phyloP scores from a whole-genome alignment of 2,113 vertebrate species.

The Ahaetulla prasina region DNA sequence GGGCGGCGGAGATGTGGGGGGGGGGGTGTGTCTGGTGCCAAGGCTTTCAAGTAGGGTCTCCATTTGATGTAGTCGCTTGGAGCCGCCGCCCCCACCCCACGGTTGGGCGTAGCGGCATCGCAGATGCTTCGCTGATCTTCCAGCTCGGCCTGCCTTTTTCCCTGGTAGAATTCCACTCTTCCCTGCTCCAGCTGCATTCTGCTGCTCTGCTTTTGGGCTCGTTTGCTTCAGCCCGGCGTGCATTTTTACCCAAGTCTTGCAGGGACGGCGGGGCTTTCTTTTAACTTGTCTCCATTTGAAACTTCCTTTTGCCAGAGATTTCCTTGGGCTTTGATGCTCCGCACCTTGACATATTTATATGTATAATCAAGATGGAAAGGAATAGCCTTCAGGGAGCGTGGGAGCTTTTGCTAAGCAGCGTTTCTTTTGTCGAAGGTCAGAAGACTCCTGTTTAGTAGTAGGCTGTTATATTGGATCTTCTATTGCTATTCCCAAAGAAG shows the following conservation, averaged over 20 bases:
- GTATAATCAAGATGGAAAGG: background rate
- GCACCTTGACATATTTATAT: background rate
- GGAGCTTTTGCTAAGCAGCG: background rate
- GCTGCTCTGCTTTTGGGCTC: background rate
- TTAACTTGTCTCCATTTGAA: background rate
- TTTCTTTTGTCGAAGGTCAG: background rate
- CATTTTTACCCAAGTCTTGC: background rate
- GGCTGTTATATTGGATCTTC: background rate
- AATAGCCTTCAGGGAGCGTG: background rate
- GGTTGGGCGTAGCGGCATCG: background rate
- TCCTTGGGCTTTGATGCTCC: background rate
- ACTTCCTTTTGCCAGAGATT: background rate
- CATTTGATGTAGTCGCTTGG: background rate
- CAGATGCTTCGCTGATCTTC: background rate
- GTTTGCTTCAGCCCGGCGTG: background rate
- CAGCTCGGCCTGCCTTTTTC: background rate
- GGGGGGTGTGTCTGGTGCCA: no score
- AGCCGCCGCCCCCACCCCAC: background rate
- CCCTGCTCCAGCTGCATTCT: background rate
- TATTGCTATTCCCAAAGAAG: background rate
- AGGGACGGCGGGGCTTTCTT: background rate
- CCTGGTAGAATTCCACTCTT: background rate
- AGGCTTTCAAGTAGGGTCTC: background rate
- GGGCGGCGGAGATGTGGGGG: background rate
- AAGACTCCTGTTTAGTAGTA: background rate